Conservation (phyloP, 2,888 invertebrate species). For the Calephelis perditalis region DNA sequence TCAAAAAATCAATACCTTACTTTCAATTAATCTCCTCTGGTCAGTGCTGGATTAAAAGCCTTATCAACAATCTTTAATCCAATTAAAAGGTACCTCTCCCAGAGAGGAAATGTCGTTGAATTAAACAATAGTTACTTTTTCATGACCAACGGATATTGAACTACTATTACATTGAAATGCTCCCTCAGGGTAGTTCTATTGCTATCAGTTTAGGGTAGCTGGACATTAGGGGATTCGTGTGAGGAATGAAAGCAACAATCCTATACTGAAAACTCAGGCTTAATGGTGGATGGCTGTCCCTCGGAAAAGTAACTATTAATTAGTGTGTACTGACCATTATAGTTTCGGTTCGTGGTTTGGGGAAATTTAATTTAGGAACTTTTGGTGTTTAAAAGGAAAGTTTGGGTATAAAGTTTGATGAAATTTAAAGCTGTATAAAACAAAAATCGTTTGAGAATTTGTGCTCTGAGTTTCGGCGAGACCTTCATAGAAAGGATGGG, state of each 20-base stretch:
- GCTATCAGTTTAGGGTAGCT: slow-evolving; percentile 39
- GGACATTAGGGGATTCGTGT: slow-evolving; percentile 60
- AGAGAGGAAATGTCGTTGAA: slow-evolving; percentile 55
- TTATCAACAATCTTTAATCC: slow-evolving; percentile 72
- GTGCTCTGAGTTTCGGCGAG: too few relatives aligned
- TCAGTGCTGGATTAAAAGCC: slow-evolving; percentile 56
- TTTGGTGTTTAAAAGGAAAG: not conserved
- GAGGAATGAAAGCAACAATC: slow-evolving; percentile 59
- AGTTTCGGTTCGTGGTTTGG: not conserved
- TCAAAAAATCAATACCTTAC: slow-evolving; percentile 51
- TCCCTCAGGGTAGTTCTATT: slow-evolving; percentile 21
- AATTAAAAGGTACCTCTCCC: slow-evolving; percentile 63
- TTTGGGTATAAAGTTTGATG: too few relatives aligned
- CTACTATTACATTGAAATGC: slow-evolving; percentile 26
- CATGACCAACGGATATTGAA: slow-evolving; percentile 38
- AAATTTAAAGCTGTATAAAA: too few relatives aligned
- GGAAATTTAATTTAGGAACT: slow-evolving; percentile 5
- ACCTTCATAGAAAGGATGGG: too few relatives aligned
- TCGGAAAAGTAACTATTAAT: slow-evolving; percentile 63
- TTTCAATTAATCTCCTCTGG: slow-evolving; percentile 60
- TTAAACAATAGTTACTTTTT: slow-evolving; percentile 61
- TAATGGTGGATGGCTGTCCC: slow-evolving; percentile 61
- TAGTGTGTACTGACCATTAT: slow-evolving; percentile 34
- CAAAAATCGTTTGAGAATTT: too few relatives aligned
- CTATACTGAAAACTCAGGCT: slow-evolving; percentile 53